Evolutionary conservation across 2,888 invertebrate species (phyloP).

Genomic region (Theretra japonica): DNA sequence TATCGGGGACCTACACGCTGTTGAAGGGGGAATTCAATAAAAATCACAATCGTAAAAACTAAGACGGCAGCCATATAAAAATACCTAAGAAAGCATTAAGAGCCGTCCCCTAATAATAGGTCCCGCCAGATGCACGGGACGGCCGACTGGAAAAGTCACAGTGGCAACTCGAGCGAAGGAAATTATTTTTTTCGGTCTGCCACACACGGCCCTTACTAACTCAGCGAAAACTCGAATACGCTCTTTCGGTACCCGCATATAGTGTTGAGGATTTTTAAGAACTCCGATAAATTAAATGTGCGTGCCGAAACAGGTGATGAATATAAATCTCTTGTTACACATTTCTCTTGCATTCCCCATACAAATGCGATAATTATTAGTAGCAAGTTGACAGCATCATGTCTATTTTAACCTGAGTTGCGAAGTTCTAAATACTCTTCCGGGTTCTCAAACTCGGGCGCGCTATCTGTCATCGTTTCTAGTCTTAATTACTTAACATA

Average conservation of each 20-base stretch:
- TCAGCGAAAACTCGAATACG: constrained; percentile 75
- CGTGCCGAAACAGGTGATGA: not conserved
- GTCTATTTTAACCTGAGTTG: constrained; percentile 11
- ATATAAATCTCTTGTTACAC: not conserved
- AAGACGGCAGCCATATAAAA: constrained; percentile 80
- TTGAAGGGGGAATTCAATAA: constrained; percentile 77
- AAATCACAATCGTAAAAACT: constrained; percentile 84
- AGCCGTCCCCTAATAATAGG: constrained; percentile 83
- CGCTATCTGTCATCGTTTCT: not conserved
- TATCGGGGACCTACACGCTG: constrained; percentile 59
- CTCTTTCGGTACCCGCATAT: constrained; percentile 51
- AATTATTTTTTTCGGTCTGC: constrained; percentile 84
- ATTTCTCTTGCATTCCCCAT: not conserved
- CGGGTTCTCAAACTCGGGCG: not conserved
- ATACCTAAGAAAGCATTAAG: constrained; percentile 83
- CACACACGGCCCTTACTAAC: constrained; percentile 82
- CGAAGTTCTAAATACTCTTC: not conserved
- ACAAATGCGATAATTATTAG: not conserved
- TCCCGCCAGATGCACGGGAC: constrained; percentile 84
- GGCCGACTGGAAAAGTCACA: constrained; percentile 82
- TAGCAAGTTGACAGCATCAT: not conserved
- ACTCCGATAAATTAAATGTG: not conserved
- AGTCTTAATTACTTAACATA: not conserved
- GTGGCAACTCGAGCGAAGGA: constrained; percentile 80
- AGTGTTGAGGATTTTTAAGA: constrained; percentile 5